A percentile compares a stretch with the other conserved stretches of the same genome.
These are phyloP conservation scores for Lampris incognitus DNA, from an alignment of 2,113 vertebrate species.

Conservation along the genomic window DNA sequence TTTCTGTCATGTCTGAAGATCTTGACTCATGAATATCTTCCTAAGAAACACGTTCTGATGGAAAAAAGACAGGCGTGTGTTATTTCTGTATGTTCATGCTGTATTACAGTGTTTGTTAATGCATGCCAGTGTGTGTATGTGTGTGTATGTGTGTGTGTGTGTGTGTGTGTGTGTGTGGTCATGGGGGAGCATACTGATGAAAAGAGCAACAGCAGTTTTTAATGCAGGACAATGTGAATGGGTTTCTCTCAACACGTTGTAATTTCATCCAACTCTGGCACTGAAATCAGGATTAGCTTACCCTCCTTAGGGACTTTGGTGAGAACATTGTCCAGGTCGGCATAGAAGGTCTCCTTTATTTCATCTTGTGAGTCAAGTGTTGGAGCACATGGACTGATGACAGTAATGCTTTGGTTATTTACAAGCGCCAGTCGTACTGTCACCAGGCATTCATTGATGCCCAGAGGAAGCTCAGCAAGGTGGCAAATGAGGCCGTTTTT, in stretches of 20 bases:
- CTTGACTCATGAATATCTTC: background rate
- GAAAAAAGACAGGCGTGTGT: background rate
- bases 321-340: no score
- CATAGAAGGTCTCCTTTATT: no score
- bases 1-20: conserved; percentile 12
- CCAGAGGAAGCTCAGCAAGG: no score
- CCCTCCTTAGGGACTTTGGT: conserved; percentile 32
- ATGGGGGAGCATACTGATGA: conserved; percentile 18
- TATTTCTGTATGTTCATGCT: background rate
- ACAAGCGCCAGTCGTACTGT: no score
- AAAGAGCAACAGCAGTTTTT: conserved; percentile 30
- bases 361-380: no score
- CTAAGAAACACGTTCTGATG: background rate
- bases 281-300: no score
- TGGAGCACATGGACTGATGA: no score
- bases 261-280: conserved; percentile 40
- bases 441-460: no score
- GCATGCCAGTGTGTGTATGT: no score
- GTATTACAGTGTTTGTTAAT: no score
- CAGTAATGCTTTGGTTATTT: no score
- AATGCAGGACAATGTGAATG: conserved; percentile 57
- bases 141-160: conserved; percentile 3
- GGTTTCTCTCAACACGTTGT: conserved; percentile 54
- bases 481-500: no score
- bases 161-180: conserved; percentile 12